These are phyloP conservation scores for Psilanteris sp. DNA, from an alignment of 1,140 invertebrate species.

Conservation along the genomic window DNA sequence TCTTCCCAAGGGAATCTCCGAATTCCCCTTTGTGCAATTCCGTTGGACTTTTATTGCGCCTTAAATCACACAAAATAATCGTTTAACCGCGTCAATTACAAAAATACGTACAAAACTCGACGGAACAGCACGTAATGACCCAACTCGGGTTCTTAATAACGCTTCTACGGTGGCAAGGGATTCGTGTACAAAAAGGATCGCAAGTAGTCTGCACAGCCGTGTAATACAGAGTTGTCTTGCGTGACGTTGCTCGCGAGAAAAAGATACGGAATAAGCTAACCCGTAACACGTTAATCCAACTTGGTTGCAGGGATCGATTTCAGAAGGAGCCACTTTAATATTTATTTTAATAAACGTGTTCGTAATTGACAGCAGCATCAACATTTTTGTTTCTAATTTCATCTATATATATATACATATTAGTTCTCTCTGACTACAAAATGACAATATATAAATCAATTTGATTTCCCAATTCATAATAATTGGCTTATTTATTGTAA, in stretches of 20 bases:
- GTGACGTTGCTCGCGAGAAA: slow-evolving; percentile 39
- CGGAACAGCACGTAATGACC: slow-evolving; percentile 44
- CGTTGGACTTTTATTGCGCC: slow-evolving; percentile 22
- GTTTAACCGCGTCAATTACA: slow-evolving; percentile 41
- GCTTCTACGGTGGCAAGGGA: slow-evolving; percentile 18
- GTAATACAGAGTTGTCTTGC: slow-evolving; percentile 28
- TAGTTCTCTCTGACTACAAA: too few relatives aligned
- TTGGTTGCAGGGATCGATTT: too few relatives aligned
- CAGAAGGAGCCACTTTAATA: too few relatives aligned
- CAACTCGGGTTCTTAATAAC: slow-evolving; percentile 40
- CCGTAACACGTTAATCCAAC: slow-evolving; percentile 2
- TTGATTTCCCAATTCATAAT: too few relatives aligned
- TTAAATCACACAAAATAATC: slow-evolving; percentile 40
- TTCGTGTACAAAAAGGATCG: slow-evolving; percentile 28
- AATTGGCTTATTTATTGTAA: too few relatives aligned
- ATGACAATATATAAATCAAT: too few relatives aligned
- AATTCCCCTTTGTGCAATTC: slow-evolving; percentile 24
- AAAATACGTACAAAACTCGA: slow-evolving; percentile 41
- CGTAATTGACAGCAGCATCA: too few relatives aligned
- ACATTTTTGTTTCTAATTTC: too few relatives aligned
- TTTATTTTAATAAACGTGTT: too few relatives aligned
- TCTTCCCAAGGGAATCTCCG: slow-evolving; percentile 9
- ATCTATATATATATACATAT: too few relatives aligned
- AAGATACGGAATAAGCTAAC: slow-evolving; percentile 17
- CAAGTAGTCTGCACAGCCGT: slow-evolving; percentile 21